Evolutionary conservation across 2,797 vertebrate species (phyloP).

Genomic region (Acridotheres tristis): DNA sequence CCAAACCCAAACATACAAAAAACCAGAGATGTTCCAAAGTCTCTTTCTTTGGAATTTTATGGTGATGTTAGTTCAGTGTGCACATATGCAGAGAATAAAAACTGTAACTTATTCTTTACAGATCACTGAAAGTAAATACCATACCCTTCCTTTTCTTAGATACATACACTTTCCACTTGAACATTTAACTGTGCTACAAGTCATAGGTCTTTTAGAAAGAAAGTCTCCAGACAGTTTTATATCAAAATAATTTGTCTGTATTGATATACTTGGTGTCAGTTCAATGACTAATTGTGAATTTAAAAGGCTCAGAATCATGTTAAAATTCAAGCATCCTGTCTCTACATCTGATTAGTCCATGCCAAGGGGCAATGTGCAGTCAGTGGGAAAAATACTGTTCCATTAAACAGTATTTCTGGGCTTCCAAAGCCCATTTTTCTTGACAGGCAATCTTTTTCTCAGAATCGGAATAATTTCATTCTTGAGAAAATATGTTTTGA

Average conservation of each 20-base stretch:
- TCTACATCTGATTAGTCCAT: constrained; percentile 26
- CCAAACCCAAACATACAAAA: neutral
- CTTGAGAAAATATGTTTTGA: neutral
- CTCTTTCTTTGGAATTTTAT: neutral
- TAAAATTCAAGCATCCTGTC: constrained; percentile 30
- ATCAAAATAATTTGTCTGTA: constrained; percentile 24
- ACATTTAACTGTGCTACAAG: neutral
- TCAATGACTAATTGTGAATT: constrained; percentile 46
- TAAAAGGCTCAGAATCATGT: constrained; percentile 15
- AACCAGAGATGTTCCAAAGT: accelerated
- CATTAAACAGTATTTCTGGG: neutral
- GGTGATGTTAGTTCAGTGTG: neutral
- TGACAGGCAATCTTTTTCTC: neutral
- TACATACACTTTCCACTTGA: neutral
- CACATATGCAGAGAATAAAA: neutral
- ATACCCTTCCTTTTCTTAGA: neutral
- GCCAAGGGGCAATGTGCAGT: neutral
- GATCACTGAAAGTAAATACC: neutral
- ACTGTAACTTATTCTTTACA: neutral
- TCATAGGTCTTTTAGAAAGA: neutral
- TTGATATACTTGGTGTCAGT: constrained; percentile 5
- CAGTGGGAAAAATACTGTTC: constrained; percentile 26
- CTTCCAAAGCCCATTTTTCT: neutral
- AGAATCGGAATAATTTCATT: neutral
- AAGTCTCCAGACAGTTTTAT: neutral